Evolutionary conservation across 1,140 invertebrate genomes (phyloP), one percentile per base, ranked within the genome.

Genomic region (Stegodyphus mimosarum): DNA sequence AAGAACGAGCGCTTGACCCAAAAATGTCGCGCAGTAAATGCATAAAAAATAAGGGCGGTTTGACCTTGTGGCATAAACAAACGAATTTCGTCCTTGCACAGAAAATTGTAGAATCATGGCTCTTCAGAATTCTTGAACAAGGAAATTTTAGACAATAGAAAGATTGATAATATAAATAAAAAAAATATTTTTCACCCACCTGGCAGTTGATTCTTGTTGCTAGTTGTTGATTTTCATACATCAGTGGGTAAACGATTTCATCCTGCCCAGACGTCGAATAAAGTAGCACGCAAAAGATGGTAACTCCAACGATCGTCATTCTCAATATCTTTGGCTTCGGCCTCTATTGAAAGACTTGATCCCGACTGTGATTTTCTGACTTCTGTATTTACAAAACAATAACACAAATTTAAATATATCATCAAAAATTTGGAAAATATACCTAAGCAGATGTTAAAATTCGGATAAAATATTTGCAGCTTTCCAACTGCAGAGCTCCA

Each of bases 191-290:
- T 15, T 10, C 49, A 81, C 70, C 72, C 51, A 81, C 78, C 70
- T 81, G 18, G 33, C 78, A 81, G 48, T 81, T 15, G 9, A 81
- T 72, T 33, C 67, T 81, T 9, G 78, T 72, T 17, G 48, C 78
- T 1, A 81, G n/a, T 63, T 53, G 18, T 64, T 81, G 52, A 7
- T 81, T 60, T 17, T 81, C 69, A 53, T 81, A 72, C 9, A 5
- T 71, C 3, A 18, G 0, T 4, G 78, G 52, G n/a, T 69, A 69
- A 6, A 69, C 10, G 15, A 79, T 66, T 53, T 60, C 70, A 18
- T 18, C 33, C 13, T 51, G 67, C 6, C 53, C 78, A 50, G 64
- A 50, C n/a, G 70, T n/a, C 52, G 13, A 81, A 6, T 13, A 49
- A 18, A 53, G 13, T 6, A 66, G 7, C 48, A 78, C 1, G 7